Percentiles rank a stretch among this genome's conserved stretches.
Evolutionary conservation across 2,888 invertebrate species (phyloP).

Genomic region (Exocentrus adspersus): DNA sequence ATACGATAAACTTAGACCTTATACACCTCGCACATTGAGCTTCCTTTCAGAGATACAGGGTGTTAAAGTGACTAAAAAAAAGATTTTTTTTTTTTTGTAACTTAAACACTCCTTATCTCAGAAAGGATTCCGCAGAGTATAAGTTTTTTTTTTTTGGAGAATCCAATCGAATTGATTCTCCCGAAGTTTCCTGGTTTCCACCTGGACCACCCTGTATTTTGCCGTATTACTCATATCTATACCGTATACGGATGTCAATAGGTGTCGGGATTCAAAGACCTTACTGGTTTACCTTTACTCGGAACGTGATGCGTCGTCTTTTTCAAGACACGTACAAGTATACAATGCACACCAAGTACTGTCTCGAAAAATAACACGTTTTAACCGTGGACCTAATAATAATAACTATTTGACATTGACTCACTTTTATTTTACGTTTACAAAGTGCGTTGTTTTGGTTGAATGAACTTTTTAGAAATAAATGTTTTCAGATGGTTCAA

Average conservation of each 20-base stretch:
- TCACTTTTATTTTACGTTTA: not conserved
- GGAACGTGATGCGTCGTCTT: not conserved
- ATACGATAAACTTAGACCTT: not conserved
- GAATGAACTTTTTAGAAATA: not conserved
- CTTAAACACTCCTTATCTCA: too few relatives aligned
- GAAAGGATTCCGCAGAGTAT: too few relatives aligned
- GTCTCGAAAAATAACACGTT: not conserved
- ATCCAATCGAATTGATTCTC: too few relatives aligned
- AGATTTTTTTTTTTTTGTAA: too few relatives aligned
- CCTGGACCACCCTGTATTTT: too few relatives aligned
- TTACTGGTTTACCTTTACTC: not conserved
- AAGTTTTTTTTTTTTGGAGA: too few relatives aligned
- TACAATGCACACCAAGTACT: not conserved
- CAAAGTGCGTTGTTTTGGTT: not conserved
- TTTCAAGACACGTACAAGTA: not conserved
- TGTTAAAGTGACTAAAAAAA: too few relatives aligned
- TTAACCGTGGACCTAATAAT: not conserved
- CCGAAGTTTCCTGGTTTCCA: too few relatives aligned
- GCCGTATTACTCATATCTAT: too few relatives aligned
- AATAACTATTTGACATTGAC: constrained; percentile 2
- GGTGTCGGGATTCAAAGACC: not conserved
- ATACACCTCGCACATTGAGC: not conserved
- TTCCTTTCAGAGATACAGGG: too few relatives aligned
- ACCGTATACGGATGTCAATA: too few relatives aligned
- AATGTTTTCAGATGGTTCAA: too few relatives aligned